These are phyloP conservation scores for Crambe crambe DNA, from an alignment of 37 sponge, comb jelly and placozoan species.

Conservation along the genomic window DNA sequence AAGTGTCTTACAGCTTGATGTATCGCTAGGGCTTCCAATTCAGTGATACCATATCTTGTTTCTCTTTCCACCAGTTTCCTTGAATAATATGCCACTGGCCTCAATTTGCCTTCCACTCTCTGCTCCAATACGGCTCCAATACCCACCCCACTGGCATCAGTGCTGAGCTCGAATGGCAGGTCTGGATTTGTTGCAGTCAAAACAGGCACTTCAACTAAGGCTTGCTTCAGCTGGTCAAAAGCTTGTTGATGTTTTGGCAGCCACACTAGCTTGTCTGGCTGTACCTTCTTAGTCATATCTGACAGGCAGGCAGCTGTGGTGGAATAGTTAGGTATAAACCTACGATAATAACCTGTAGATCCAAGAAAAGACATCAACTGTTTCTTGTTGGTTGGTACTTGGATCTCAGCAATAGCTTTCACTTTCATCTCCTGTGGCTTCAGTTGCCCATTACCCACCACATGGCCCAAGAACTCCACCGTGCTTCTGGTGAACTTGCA, in stretches of 20 bases:
- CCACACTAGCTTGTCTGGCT: background rate
- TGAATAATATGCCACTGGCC: background rate
- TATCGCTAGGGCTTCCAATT: background rate
- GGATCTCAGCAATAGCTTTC: background rate
- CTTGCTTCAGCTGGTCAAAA: background rate
- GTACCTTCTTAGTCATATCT: background rate
- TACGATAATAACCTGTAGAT: background rate
- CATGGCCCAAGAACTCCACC: background rate
- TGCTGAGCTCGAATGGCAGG: background rate
- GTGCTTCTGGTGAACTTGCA: background rate
- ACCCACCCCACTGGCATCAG: background rate
- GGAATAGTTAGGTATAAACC: background rate
- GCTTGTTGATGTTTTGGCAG: background rate
- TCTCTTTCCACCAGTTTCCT: background rate
- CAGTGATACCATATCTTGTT: background rate
- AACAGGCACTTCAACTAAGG: background rate
- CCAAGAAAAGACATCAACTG: background rate
- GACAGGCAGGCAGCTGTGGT: background rate
- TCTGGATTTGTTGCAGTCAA: background rate
- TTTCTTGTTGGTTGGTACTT: background rate
- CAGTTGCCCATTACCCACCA: background rate
- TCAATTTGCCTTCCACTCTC: background rate
- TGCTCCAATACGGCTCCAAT: background rate
- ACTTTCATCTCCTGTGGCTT: background rate
- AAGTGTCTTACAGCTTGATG: background rate